A percentile compares a stretch with the other conserved stretches of the same genome.
Evolutionary conservation across 2,797 vertebrate species (phyloP).

Genomic region (Coccyzus lansbergi): DNA sequence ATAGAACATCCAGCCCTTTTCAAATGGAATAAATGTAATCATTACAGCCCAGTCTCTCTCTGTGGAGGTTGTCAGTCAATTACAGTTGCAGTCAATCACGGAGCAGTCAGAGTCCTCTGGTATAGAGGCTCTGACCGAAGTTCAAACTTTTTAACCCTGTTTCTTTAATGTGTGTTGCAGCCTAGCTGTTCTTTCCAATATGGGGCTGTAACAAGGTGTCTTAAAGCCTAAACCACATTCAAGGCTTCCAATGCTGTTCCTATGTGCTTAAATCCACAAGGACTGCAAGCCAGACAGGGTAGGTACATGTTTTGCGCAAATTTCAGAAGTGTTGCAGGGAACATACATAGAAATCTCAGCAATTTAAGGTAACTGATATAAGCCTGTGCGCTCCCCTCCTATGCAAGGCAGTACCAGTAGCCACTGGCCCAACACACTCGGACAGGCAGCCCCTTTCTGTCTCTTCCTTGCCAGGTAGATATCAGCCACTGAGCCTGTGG

Average conservation of each 20-base stretch:
- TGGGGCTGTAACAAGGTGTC: neutral
- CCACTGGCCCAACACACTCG: fast-evolving
- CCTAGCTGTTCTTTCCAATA: neutral
- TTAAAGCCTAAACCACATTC: neutral
- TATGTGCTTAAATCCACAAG: neutral
- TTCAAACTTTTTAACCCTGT: fast-evolving
- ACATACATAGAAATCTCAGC: neutral
- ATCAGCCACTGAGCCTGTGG: neutral
- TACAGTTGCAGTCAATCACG: neutral
- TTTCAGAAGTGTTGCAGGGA: neutral
- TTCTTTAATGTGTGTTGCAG: neutral
- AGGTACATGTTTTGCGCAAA: neutral
- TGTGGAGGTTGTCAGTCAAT: neutral
- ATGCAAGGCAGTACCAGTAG: neutral
- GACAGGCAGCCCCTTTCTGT: neutral
- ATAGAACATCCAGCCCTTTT: neutral
- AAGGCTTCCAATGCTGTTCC: neutral
- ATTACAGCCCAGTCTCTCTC: neutral
- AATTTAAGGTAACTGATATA: neutral
- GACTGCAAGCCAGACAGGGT: neutral
- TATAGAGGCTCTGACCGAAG: neutral
- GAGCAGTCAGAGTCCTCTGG: neutral
- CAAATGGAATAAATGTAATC: neutral
- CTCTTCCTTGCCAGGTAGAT: neutral
- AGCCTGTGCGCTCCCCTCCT: too few species aligned